Evolutionary conservation across 92 coral and sea anemone species (phyloP).

Genomic region (Pocillopora grandis): DNA sequence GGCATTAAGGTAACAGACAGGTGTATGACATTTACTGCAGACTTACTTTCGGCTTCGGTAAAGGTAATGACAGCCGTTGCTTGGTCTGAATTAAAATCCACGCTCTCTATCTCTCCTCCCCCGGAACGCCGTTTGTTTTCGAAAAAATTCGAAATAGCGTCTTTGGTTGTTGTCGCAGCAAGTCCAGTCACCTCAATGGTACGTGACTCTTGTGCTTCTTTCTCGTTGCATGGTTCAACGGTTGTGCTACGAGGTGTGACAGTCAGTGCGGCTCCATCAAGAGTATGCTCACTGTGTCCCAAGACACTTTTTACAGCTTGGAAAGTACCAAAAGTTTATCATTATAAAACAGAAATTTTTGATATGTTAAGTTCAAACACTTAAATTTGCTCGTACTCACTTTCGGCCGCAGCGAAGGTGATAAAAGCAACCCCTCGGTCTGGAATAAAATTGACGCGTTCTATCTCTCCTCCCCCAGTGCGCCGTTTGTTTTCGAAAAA

Average conservation of each 20-base stretch:
- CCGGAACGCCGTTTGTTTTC: conserved; percentile 81
- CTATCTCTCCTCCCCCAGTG: conserved; percentile 82
- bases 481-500: conserved; percentile 82
- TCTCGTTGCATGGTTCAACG: background rate
- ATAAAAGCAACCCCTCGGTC: conserved; percentile 52
- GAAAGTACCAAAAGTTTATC: background rate
- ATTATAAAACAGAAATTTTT: background rate
- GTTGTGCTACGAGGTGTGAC: background rate
- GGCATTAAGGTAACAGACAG: too few relatives aligned
- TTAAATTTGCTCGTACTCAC: conserved; percentile 28
- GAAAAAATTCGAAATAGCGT: conserved; percentile 68
- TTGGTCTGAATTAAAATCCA: conserved; percentile 26
- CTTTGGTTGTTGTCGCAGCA: conserved; percentile 51
- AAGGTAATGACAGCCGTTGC: conserved; percentile 72
- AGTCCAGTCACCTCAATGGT: conserved; percentile 65
- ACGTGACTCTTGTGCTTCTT: background rate
- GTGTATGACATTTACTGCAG: background rate
- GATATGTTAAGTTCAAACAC: too few relatives aligned
- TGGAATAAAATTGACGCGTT: conserved; percentile 31
- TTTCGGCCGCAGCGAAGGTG: conserved; percentile 58
- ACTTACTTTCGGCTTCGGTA: conserved; percentile 57
- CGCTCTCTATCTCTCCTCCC: conserved; percentile 72
- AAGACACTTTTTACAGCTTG: conserved; percentile 16
- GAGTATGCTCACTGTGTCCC: conserved; percentile 2
- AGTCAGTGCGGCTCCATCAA: conserved; percentile 12